Percentiles rank a stretch among this genome's conserved stretches.
These are phyloP conservation scores for Polypedilum pembai DNA, from an alignment of 1,140 invertebrate species.

Conservation along the genomic window DNA sequence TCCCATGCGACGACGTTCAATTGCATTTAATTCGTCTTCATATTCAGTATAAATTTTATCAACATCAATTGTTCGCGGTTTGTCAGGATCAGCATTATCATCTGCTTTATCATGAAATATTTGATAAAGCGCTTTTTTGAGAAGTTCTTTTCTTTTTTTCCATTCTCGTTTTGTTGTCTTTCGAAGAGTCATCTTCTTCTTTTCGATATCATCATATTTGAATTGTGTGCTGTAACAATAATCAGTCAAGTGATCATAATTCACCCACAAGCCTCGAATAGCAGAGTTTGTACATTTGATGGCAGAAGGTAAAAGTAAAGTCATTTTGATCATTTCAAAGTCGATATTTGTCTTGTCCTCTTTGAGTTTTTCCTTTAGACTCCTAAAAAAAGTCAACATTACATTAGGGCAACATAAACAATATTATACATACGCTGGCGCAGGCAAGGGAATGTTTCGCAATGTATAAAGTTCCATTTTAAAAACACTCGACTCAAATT, in stretches of 20 bases:
- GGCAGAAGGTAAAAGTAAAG: constrained; percentile 50
- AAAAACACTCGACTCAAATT: constrained; percentile 8
- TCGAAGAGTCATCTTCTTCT: constrained; percentile 36
- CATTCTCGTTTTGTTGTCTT: constrained; percentile 42
- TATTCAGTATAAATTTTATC: constrained; percentile 42
- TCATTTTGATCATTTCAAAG: constrained; percentile 51
- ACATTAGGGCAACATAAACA: background rate
- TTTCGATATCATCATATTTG: background rate
- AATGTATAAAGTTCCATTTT: constrained; percentile 32
- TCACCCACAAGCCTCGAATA: constrained; percentile 51
- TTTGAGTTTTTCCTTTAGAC: constrained; percentile 27
- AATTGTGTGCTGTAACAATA: constrained; percentile 38
- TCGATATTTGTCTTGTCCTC: constrained; percentile 45
- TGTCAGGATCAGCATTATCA: constrained; percentile 35
- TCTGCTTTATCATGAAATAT: constrained; percentile 37
- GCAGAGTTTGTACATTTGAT: constrained; percentile 49
- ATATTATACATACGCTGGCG: constrained; percentile 37
- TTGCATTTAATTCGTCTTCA: constrained; percentile 42
- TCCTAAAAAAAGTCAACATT: constrained; percentile 2
- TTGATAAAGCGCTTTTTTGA: constrained; percentile 40
- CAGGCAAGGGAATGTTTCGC: constrained; percentile 37
- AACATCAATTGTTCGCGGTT: constrained; percentile 37
- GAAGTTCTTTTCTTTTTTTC: constrained; percentile 42
- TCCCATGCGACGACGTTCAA: constrained; percentile 38
- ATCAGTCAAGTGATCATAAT: constrained; percentile 54